Percentiles rank a stretch among this genome's conserved stretches.
Evolutionary conservation across 1,140 invertebrate genomes (phyloP).

Genomic region (Drosophila navojoa): DNA sequence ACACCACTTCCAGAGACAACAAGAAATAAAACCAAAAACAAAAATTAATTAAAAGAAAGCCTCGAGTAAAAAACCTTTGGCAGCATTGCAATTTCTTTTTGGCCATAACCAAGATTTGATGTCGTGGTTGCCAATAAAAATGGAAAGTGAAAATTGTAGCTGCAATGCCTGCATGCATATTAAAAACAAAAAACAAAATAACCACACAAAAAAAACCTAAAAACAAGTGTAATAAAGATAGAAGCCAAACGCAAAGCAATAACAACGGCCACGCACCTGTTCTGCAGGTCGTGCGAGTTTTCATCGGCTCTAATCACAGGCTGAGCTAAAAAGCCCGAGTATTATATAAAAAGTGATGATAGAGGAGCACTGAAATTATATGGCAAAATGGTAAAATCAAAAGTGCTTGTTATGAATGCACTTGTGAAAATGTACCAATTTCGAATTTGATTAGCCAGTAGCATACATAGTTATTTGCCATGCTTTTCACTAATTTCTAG

Average conservation of each 20-base stretch:
- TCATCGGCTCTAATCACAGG: conserved; percentile 64
- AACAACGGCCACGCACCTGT: conserved; percentile 61
- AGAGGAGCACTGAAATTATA: conserved; percentile 61
- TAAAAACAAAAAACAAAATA: conserved; percentile 49
- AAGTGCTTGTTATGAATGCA: conserved; percentile 52
- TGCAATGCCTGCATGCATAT: conserved; percentile 71
- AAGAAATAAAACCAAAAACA: conserved; percentile 38
- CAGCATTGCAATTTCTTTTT: conserved; percentile 78
- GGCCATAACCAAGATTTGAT: conserved; percentile 76
- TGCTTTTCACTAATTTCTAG: conserved; percentile 30
- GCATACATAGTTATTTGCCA: conserved; percentile 25
- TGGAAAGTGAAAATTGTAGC: conserved; percentile 80
- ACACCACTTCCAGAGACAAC: conserved; percentile 33
- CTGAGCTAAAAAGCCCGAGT: conserved; percentile 36
- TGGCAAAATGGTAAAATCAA: conserved; percentile 37
- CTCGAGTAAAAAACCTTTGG: conserved; percentile 70
- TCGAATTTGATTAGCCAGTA: conserved; percentile 19
- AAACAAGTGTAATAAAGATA: conserved; percentile 64
- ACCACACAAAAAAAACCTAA: conserved; percentile 33
- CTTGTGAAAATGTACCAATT: conserved; percentile 42
- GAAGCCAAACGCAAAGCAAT: conserved; percentile 53
- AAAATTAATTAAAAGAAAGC: conserved; percentile 81
- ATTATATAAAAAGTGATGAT: conserved; percentile 72
- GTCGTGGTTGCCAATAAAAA: conserved; percentile 72
- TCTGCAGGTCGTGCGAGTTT: conserved; percentile 67